Conservation (phyloP, 2,797 vertebrate genomes). For the Hoplostethus mediterraneus region DNA sequence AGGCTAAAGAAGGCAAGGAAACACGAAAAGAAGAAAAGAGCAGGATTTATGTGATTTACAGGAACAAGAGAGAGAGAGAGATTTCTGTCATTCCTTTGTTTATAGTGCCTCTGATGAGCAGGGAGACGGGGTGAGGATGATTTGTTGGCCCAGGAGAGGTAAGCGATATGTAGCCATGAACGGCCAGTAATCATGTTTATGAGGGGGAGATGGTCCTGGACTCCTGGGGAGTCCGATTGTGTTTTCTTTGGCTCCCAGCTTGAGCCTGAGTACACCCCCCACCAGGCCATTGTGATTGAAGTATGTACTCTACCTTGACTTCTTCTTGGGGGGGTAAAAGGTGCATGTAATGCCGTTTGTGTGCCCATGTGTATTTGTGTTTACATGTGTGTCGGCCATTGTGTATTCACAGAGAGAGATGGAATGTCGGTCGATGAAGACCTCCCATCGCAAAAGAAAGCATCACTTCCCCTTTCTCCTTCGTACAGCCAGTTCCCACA, state of each 20-base stretch:
- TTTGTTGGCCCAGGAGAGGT: conserved; percentile 70
- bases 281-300: conserved; percentile 74
- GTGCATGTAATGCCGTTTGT: conserved; percentile 55
- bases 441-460: conserved; percentile 79
- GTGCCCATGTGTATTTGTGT: conserved; percentile 43
- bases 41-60: background rate
- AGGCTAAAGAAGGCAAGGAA: conserved; percentile 34
- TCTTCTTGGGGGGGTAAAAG: conserved; percentile 65
- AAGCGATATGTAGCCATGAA: conserved; percentile 61
- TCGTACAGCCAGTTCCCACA: conserved; percentile 80
- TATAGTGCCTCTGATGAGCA: conserved; percentile 37
- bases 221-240: conserved; percentile 71
- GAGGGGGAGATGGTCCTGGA: conserved; percentile 64
- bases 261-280: conserved; percentile 70
- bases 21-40: conserved; percentile 4
- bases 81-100: conserved; percentile 51
- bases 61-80: background rate
- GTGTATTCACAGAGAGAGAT: conserved; percentile 53
- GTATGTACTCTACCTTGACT: conserved; percentile 56
- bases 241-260: conserved; percentile 75
- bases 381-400: conserved; percentile 42
- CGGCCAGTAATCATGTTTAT: conserved; percentile 74
- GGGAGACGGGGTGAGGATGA: conserved; percentile 46
- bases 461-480: conserved; percentile 75
- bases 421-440: conserved; percentile 72